Conservation (phyloP, 2,797 vertebrate species). For the Enteromius unitaeniatus region DNA sequence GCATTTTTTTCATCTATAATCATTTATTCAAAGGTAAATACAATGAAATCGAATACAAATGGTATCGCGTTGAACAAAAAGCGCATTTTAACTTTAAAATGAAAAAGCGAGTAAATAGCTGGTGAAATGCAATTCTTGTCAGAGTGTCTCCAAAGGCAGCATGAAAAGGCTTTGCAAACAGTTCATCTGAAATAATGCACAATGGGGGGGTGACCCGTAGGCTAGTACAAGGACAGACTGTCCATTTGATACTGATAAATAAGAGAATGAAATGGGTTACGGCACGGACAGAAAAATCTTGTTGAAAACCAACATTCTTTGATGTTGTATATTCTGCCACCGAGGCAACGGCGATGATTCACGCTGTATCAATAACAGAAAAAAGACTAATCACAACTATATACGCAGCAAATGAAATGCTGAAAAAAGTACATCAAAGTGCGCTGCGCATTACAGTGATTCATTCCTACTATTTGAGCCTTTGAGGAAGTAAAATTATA, state of each 20-base stretch:
- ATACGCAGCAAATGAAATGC: constrained; percentile 16
- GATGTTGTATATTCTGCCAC: constrained; percentile 40
- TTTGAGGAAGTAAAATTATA: constrained; percentile 56
- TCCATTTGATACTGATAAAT: constrained; percentile 48
- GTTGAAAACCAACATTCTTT: constrained; percentile 45
- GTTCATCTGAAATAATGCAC: constrained; percentile 38
- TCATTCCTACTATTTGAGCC: constrained; percentile 30
- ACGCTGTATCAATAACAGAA: constrained; percentile 39
- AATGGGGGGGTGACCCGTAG: constrained; percentile 23
- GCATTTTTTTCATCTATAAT: neutral
- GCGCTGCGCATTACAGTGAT: constrained; percentile 35
- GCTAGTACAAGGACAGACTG: constrained; percentile 43
- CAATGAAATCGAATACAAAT: neutral
- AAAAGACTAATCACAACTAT: constrained; percentile 39
- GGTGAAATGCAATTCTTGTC: constrained; percentile 32
- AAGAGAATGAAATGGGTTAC: constrained; percentile 33
- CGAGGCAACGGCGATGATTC: constrained; percentile 23
- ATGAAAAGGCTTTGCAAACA: constrained; percentile 40
- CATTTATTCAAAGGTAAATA: constrained; percentile 4
- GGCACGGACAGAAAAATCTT: constrained; percentile 31
- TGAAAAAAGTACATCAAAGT: constrained; percentile 34
- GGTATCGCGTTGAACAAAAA: neutral
- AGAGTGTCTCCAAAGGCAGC: constrained; percentile 11
- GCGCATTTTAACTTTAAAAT: neutral
- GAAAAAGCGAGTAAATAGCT: constrained; percentile 24